Conservation (phyloP, 2,113 vertebrate species). For the Misgurnus mizolepis region DNA sequence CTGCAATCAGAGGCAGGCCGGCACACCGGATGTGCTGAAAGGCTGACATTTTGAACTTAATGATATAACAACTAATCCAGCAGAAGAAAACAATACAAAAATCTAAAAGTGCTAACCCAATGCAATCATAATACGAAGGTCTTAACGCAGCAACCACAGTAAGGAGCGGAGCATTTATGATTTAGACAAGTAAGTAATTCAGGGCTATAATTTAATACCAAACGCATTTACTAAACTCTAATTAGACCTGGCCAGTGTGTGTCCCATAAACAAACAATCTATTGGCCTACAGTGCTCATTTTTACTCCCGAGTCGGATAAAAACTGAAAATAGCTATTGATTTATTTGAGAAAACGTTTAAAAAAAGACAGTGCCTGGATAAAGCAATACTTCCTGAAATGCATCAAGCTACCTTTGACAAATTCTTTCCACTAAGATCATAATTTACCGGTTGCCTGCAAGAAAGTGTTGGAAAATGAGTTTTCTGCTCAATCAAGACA, state of each 20-base stretch:
- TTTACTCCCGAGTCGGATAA: slow-evolving; percentile 29
- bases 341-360: slow-evolving; percentile 6
- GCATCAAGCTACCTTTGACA: slow-evolving; percentile 47
- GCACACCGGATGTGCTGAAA: not conserved
- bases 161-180: slow-evolving; percentile 17
- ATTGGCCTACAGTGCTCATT: not conserved
- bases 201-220: slow-evolving; percentile 18
- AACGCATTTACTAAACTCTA: slow-evolving; percentile 37
- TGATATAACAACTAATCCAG: not conserved
- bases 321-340: slow-evolving; percentile 34
- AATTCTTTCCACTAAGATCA: slow-evolving; percentile 59
- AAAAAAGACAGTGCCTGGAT: not conserved
- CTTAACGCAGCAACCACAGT: not conserved
- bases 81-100: not conserved
- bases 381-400: slow-evolving; percentile 23
- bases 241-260: slow-evolving; percentile 39
- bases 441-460: slow-evolving; percentile 47
- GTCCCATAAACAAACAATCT: slow-evolving; percentile 23
- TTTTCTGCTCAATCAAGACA: slow-evolving; percentile 46
- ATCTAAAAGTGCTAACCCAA: not conserved
- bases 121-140: not conserved
- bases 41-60: not conserved
- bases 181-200: slow-evolving; percentile 19
- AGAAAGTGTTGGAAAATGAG: slow-evolving; percentile 48
- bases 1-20: not conserved